Base-by-base conservation (phyloP, 2,797 vertebrate species). In the Trichosurus vulpecula region DNA sequence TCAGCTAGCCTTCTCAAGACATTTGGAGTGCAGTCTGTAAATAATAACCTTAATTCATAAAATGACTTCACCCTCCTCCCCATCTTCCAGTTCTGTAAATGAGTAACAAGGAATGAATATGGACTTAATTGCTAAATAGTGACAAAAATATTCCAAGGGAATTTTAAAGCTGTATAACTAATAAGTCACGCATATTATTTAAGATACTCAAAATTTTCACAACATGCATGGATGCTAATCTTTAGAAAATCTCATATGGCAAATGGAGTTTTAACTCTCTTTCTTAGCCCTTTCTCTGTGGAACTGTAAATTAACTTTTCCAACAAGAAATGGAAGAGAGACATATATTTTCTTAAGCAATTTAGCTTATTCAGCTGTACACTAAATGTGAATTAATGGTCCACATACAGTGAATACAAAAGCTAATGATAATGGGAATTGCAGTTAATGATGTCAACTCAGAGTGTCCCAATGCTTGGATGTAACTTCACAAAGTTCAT, bases 331-430 rank as follows among this genome's bases (percentile, higher is more conserved):
- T 97, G 92, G 94, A 98, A 98, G 97, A 97, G 97, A 98, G 94
- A 95, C 74, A 94, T 98, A 98, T 98, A 98, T 98, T 98, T 98
- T 98, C 97, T 98, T 97, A 97, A 98, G 93, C 94, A 98, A 97
- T 97, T 97, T 98, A 97, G 55, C 92, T 95, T 94, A 91, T 95
- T 98, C 93, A 95, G 0, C 95, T 97, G 96, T 97, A 97, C 93
- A 97, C 94, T 94, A 95, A 97, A 93, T 94, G 91, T 93, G 96
- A 98, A 98, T 98, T 98, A 98, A 97, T 97, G 56, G 92, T 90
- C 81, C 87, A 97, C 93, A 81, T 93, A 87, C 47, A 66, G 92
- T 91, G 95, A 97, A 97, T 97, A 54, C 89, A 94, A 97, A 95
- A 98, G 97, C 96, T 94, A 97, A 94, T 91, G 93, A 57, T 97